These are phyloP conservation scores for Lacanobia oleracea DNA, from an alignment of 2,888 invertebrate species.

Conservation along the genomic window DNA sequence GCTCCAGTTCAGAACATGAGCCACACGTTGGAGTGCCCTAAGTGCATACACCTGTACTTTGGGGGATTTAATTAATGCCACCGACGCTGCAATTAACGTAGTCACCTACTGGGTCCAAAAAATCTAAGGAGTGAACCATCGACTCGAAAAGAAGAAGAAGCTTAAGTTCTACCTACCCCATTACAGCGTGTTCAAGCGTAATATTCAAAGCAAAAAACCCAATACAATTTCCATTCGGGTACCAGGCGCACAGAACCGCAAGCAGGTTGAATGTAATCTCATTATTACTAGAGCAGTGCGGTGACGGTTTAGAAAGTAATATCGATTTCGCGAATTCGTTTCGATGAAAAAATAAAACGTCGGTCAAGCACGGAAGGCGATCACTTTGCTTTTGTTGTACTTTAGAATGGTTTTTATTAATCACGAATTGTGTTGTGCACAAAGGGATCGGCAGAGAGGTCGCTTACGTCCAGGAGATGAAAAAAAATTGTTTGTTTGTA, in stretches of 20 bases:
- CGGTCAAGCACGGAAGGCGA: slow-evolving; percentile 50
- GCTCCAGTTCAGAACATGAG: too few species aligned
- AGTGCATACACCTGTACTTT: too few species aligned
- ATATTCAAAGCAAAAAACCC: slow-evolving; percentile 14
- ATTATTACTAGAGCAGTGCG: slow-evolving; percentile 35
- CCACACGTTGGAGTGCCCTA: too few species aligned
- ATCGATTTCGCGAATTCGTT: slow-evolving; percentile 61
- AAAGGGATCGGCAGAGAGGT: neutral
- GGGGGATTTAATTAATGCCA: too few species aligned
- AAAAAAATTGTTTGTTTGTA: neutral
- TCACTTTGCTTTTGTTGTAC: slow-evolving; percentile 32
- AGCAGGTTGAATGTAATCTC: slow-evolving; percentile 47
- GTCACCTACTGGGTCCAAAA: too few species aligned
- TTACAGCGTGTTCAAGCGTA: neutral
- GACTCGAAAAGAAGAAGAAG: too few species aligned
- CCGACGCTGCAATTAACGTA: too few species aligned
- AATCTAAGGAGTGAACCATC: too few species aligned
- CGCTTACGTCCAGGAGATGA: neutral
- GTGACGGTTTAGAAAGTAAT: slow-evolving; percentile 61
- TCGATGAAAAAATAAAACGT: slow-evolving; percentile 48
- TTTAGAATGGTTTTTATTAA: slow-evolving; percentile 11
- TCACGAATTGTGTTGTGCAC: neutral
- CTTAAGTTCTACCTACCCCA: neutral
- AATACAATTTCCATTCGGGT: slow-evolving; percentile 11
- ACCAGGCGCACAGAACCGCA: slow-evolving; percentile 42